Evolutionary conservation across 1,140 invertebrate species (phyloP).

Genomic region (Batillaria attramentaria): DNA sequence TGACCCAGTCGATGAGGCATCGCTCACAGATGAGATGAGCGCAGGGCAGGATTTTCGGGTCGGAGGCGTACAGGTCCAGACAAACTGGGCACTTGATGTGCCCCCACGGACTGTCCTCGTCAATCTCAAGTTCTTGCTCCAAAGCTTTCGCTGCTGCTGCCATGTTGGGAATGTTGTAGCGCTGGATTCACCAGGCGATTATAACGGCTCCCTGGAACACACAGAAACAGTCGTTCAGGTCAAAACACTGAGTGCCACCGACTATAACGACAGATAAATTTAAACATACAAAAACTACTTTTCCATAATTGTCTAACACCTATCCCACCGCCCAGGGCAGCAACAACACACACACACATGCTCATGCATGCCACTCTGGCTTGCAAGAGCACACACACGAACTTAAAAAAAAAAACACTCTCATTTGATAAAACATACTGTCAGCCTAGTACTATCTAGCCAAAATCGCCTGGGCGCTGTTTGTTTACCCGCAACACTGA

Average conservation of each 20-base stretch:
- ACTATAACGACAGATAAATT: background rate
- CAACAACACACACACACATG: background rate
- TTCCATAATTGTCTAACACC: background rate
- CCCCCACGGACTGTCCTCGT: background rate
- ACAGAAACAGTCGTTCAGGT: background rate
- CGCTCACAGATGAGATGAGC: background rate
- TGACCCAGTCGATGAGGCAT: background rate
- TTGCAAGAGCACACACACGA: too few species aligned
- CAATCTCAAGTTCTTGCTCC: background rate
- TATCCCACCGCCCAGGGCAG: background rate
- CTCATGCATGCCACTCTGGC: too few species aligned
- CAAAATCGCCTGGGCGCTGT: too few species aligned
- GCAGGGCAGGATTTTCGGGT: background rate
- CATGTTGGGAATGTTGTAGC: background rate
- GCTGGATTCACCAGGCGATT: background rate
- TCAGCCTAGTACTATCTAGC: too few species aligned
- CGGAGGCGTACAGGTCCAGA: background rate
- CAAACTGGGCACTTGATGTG: background rate
- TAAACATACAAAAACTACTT: background rate
- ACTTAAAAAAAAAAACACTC: too few species aligned
- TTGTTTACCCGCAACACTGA: too few species aligned
- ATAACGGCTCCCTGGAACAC: background rate
- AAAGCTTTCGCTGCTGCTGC: background rate
- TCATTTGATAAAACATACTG: too few species aligned
- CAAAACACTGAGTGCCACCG: background rate